These are phyloP conservation scores for Nymphalis c-album DNA, from an alignment of 2,888 invertebrate species.

Conservation along the genomic window DNA sequence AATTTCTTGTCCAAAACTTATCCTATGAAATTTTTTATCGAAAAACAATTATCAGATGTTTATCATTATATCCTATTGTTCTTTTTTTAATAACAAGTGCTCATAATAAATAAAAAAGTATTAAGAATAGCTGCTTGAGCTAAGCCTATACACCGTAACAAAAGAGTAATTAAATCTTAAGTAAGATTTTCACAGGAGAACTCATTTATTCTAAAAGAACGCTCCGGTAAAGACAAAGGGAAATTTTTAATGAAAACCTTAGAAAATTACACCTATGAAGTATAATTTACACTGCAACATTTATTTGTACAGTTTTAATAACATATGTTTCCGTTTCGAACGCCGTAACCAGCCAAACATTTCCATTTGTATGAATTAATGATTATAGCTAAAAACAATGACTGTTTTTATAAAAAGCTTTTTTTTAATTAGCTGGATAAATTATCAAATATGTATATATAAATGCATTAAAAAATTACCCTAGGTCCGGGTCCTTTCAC, in stretches of 20 bases:
- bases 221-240: constrained; percentile 18
- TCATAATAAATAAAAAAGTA: constrained; percentile 13
- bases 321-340: neutral
- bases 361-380: too few relatives aligned
- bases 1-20: neutral
- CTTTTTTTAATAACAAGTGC: neutral
- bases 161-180: constrained; percentile 23
- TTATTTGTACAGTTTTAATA: constrained; percentile 18
- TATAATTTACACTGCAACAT: constrained; percentile 1
- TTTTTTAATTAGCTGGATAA: too few relatives aligned
- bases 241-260: constrained; percentile 18
- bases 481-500: too few relatives aligned
- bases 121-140: constrained; percentile 14
- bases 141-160: constrained; percentile 22
- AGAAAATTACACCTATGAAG: constrained; percentile 6
- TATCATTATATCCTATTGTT: constrained; percentile 4
- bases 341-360: too few relatives aligned
- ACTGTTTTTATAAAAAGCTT: too few relatives aligned
- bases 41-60: neutral
- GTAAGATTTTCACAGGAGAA: constrained; percentile 21
- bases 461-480: too few relatives aligned
- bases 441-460: too few relatives aligned
- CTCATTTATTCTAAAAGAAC: constrained; percentile 24
- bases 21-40: neutral
- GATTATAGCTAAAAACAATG: too few relatives aligned